A percentile compares a stretch with the other conserved stretches of the same genome.
Evolutionary conservation across 2,888 invertebrate species (phyloP).

Genomic region (Brachypterus glaber): DNA sequence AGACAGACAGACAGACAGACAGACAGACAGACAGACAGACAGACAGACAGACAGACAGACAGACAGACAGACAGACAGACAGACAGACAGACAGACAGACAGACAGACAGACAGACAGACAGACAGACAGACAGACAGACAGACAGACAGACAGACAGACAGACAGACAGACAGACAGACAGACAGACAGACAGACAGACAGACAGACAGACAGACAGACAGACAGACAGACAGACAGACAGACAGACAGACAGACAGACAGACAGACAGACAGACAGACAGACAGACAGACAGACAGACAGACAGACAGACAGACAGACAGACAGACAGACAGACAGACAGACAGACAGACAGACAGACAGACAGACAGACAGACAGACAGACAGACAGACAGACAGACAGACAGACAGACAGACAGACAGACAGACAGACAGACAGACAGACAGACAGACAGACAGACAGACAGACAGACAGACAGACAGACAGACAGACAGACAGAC

Average conservation of each 20-base stretch:
- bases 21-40: not conserved
- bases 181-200: not conserved
- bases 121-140: not conserved
- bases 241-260: not conserved
- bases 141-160: not conserved
- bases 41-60: not conserved
- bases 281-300: not conserved
- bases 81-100: not conserved
- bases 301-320: not conserved
- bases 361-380: not conserved
- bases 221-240: not conserved
- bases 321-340: not conserved
- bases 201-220: too few relatives aligned
- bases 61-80: not conserved
- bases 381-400: not conserved
- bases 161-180: not conserved
- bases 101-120: not conserved
- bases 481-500: not conserved
- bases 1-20: not conserved
- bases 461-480: not conserved
- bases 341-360: not conserved
- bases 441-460: not conserved
- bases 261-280: not conserved
- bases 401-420: not conserved
- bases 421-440: not conserved